Evolutionary conservation across 2,113 vertebrate species (phyloP).

Genomic region (Semicossyphus pulcher): DNA sequence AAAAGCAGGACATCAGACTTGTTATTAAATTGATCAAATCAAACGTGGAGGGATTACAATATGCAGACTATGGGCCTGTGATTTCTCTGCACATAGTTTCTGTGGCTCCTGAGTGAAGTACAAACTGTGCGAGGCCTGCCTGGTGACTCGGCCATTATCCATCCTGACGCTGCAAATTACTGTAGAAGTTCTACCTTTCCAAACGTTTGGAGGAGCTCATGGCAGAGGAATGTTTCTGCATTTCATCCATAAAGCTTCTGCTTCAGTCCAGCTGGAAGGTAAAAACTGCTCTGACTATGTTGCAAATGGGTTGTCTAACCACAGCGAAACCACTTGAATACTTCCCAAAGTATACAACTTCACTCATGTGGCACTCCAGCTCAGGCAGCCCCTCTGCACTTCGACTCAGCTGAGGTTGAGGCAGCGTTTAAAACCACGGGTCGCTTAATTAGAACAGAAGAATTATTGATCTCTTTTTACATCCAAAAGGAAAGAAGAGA

Average conservation of each 20-base stretch:
- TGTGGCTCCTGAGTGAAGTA: not conserved
- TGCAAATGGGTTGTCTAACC: conserved; percentile 57
- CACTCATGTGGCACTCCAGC: conserved; percentile 36
- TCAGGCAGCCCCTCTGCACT: not conserved
- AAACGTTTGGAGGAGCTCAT: conserved; percentile 16
- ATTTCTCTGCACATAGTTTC: conserved; percentile 7
- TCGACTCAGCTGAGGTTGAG: conserved; percentile 2
- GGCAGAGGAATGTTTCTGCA: conserved; percentile 17
- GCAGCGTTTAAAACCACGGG: conserved; percentile 3
- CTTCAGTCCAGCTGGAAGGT: conserved; percentile 52
- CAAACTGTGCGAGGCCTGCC: not conserved
- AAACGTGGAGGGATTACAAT: conserved; percentile 33
- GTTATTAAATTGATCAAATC: conserved; percentile 55
- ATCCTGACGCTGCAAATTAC: conserved; percentile 30
- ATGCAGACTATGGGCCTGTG: not conserved
- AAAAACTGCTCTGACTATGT: conserved; percentile 26
- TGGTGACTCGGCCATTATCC: conserved; percentile 20
- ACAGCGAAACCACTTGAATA: conserved; percentile 48
- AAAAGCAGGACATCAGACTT: conserved; percentile 3
- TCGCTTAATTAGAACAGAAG: conserved; percentile 14
- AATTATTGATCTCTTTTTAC: conserved; percentile 33
- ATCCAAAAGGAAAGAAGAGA: conserved; percentile 3
- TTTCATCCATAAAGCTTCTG: conserved; percentile 31
- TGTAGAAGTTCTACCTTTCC: conserved; percentile 20
- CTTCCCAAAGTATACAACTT: conserved; percentile 56